Base-by-base conservation (phyloP, 92 coral and sea anemone species). In the Bergia sp. region DNA sequence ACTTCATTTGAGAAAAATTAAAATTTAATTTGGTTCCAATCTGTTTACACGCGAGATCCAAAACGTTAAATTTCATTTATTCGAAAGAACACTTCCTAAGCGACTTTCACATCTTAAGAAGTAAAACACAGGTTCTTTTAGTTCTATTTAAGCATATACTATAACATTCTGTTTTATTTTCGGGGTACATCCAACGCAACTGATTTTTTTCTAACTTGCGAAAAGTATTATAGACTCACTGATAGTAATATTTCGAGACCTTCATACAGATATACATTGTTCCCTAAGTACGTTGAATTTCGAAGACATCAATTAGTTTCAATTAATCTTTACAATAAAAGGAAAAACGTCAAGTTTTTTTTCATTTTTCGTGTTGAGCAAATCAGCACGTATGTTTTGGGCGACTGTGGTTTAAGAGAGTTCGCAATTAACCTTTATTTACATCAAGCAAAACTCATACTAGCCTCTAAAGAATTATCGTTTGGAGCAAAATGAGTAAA, bases 281-380 rank as follows among this genome's bases (percentile, higher is more conserved):
- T 82, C 91, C 77, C 95, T 90, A 95, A 93, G 90, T 85, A 93
- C 98, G 90, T 95, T 95, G 98, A 92, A 94, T 95, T 92, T 87
- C 96, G 94, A 88, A 93, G 96, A 95, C 96, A 92, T 81, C 96
- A 95, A 95, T 95, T 95, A 95, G 90, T 87, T 86, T 82, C 96
- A 95, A 95, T 95, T 95, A 95, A 95, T 95, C 90, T 95, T 91
- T 95, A 92, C 94, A 90, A 94, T 94, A 92, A 91, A 93, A 88
- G 88, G 93, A 92, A 95, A 84, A 95, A 93, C 92, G 96, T 95
- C 98, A 95, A 91, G 90, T 82, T 86, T 91, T 91, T 43, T 87
- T 91, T 79, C 91, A 89, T 93, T 93, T 91, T 80, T 86, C 61
- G 43, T 45, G 43, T 85, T 85, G 89, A 87, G 87, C 97, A 95